A percentile compares a stretch with the other conserved stretches of the same genome.
phyloP scores from a whole-genome alignment of 1,140 invertebrate species.

The Orchestia grillus region DNA sequence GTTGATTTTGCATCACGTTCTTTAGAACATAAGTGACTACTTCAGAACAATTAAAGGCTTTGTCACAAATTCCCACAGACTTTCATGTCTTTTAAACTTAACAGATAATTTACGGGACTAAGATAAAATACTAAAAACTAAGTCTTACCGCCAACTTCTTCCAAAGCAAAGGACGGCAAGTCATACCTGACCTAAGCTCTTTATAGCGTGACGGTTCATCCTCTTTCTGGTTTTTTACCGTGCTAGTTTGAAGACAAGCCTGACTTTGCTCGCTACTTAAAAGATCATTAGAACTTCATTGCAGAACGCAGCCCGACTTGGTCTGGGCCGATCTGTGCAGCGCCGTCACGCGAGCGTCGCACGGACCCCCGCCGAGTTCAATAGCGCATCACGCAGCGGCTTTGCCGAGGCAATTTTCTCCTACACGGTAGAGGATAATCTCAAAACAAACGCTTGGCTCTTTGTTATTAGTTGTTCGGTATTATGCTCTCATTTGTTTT shows the following conservation, averaged over 20 bases:
- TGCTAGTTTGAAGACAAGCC: neutral
- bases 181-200: neutral
- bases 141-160: neutral
- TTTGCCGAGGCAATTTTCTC: neutral
- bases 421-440: neutral
- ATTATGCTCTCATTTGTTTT: neutral
- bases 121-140: neutral
- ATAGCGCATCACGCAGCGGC: neutral
- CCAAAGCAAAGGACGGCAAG: neutral
- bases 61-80: neutral
- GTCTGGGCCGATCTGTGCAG: neutral
- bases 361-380: too few relatives aligned
- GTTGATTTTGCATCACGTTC: too few relatives aligned
- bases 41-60: neutral
- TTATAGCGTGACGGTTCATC: neutral
- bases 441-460: neutral
- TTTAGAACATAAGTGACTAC: too few relatives aligned
- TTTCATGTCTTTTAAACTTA: neutral
- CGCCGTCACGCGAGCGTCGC: neutral
- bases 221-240: neutral
- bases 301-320: neutral
- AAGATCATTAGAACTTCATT: neutral
- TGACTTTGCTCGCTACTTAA: neutral
- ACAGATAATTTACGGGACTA: neutral
- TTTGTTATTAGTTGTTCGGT: neutral